Conservation (phyloP, 2,113 vertebrate species). For the Propithecus coquereli region DNA sequence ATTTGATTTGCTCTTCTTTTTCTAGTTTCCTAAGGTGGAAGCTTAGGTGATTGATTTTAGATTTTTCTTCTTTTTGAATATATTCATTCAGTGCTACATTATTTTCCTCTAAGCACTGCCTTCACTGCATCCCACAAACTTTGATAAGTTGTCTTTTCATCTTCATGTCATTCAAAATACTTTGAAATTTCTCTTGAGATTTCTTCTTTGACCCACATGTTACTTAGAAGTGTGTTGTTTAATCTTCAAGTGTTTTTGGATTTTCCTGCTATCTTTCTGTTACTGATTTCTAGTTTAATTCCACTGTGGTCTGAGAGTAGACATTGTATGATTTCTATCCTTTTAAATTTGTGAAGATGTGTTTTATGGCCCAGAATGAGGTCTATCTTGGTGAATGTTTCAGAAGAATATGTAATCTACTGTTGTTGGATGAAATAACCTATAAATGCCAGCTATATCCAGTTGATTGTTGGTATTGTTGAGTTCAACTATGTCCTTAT, state of each 20-base stretch:
- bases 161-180: not conserved
- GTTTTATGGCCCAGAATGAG: not conserved
- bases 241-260: not conserved
- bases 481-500: not conserved
- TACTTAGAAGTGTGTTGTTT: not conserved
- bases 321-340: not conserved
- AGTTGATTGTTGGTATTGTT: not conserved
- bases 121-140: not conserved
- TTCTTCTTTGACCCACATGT: not conserved
- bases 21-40: not conserved
- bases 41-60: not conserved
- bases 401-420: not conserved
- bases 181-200: not conserved
- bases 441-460: not conserved
- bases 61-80: not conserved
- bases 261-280: not conserved
- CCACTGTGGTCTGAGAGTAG: not conserved
- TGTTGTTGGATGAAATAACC: not conserved
- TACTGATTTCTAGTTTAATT: not conserved
- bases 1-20: not conserved
- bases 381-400: too few species aligned
- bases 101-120: not conserved
- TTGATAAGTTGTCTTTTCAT: not conserved
- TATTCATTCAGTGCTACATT: not conserved
- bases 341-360: not conserved